Percentiles rank a stretch among this genome's conserved stretches.
phyloP scores from a whole-genome alignment of 2,888 invertebrate genomes.

The Notocelia uddmanniana region DNA sequence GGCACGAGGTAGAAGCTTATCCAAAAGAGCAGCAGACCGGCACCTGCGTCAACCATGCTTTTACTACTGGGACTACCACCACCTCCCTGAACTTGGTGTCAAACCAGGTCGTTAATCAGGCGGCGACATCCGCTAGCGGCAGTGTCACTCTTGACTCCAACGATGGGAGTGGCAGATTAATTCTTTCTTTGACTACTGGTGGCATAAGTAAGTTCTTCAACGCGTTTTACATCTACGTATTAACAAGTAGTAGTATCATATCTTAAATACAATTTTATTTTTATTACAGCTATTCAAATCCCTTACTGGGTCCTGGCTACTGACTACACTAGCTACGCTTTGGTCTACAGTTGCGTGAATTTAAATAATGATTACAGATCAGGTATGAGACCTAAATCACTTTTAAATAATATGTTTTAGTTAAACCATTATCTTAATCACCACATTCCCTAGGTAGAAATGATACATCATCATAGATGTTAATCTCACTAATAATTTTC shows the following conservation, averaged over 20 bases:
- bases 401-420: no score
- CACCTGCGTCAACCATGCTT: constrained; percentile 50
- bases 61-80: not conserved
- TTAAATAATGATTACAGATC: constrained; percentile 52
- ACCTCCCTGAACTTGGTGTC: constrained; percentile 50
- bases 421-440: constrained; percentile 16
- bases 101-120: constrained; percentile 55
- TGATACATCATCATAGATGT: not conserved
- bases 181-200: constrained; percentile 43
- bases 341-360: constrained; percentile 87
- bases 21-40: constrained; percentile 81
- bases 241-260: not conserved
- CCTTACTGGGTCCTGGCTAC: constrained; percentile 86
- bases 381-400: constrained; percentile 47
- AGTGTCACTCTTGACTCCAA: constrained; percentile 4
- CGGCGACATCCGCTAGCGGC: constrained; percentile 2
- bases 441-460: not conserved
- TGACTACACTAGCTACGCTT: constrained; percentile 84
- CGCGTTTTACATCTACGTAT: not conserved
- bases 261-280: not conserved
- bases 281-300: constrained; percentile 11
- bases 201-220: constrained; percentile 20
- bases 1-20: constrained; percentile 79
- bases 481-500: not conserved
- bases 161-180: constrained; percentile 18